A percentile compares a stretch with the other conserved stretches of the same genome.
These are phyloP conservation scores for Chromobotia macracanthus DNA, from an alignment of 2,797 vertebrate genomes.

Conservation along the genomic window DNA sequence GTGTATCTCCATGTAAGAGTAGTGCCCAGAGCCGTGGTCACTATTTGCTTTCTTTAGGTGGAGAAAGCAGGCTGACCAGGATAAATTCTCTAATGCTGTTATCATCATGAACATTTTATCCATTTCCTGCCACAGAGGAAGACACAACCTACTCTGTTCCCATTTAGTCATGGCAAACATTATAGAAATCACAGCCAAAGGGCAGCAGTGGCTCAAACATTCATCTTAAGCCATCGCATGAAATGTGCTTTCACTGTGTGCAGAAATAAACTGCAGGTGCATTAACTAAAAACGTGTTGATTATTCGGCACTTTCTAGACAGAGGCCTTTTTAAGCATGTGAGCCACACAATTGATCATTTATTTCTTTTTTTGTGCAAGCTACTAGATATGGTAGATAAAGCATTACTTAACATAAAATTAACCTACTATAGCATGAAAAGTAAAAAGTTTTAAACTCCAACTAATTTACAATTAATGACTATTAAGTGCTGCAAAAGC, in stretches of 20 bases:
- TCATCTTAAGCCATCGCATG: constrained; percentile 4
- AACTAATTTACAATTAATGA: not conserved
- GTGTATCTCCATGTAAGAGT: not conserved
- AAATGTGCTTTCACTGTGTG: constrained; percentile 13
- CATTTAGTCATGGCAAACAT: constrained; percentile 20
- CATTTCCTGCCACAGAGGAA: constrained; percentile 25
- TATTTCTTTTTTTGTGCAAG: no score
- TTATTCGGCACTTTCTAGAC: not conserved
- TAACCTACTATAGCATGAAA: not conserved
- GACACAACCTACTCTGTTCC: constrained; percentile 1
- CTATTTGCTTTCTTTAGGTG: not conserved
- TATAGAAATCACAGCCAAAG: constrained; percentile 20
- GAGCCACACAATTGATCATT: no score
- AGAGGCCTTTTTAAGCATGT: no score
- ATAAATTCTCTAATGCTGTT: constrained; percentile 4
- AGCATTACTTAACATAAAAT: no score
- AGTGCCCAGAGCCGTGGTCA: not conserved
- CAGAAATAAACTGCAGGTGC: constrained; percentile 19
- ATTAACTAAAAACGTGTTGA: constrained; percentile 4
- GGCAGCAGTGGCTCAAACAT: not conserved
- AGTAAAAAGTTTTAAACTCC: not conserved
- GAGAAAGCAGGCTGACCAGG: not conserved
- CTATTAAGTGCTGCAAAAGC: not conserved
- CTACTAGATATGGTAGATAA: no score
- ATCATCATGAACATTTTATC: constrained; percentile 38